Percentiles rank a stretch among this genome's conserved stretches.
Conservation (phyloP, 2,113 vertebrate genomes). For the Electrona antarctica region DNA sequence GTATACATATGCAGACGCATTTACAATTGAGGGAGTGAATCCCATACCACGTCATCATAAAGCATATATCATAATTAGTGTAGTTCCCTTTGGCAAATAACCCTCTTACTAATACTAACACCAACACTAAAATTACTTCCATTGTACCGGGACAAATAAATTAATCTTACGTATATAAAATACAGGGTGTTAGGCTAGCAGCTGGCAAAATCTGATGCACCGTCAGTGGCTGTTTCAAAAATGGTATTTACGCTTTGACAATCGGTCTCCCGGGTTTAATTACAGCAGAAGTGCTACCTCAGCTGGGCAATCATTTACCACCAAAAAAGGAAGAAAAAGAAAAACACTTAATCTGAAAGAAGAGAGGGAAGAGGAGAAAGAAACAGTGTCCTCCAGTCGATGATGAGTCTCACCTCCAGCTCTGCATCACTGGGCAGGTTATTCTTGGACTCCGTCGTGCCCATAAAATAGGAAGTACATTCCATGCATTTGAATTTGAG, state of each 20-base stretch:
- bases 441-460: constrained; percentile 39
- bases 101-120: not conserved
- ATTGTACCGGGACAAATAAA: too few species aligned
- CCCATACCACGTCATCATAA: constrained; percentile 5
- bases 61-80: constrained; percentile 6
- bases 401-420: constrained; percentile 36
- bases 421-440: constrained; percentile 39
- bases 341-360: constrained; percentile 21
- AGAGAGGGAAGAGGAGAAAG: not conserved
- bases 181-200: too few species aligned
- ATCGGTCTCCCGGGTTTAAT: constrained; percentile 32
- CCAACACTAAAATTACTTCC: not conserved
- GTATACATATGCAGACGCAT: not conserved
- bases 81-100: constrained; percentile 9
- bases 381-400: constrained; percentile 25
- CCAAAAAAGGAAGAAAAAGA: not conserved
- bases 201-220: too few species aligned
- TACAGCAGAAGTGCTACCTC: constrained; percentile 41
- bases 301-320: constrained; percentile 27
- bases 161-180: too few species aligned
- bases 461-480: constrained; percentile 43
- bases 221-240: constrained; percentile 14
- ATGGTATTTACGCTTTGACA: constrained; percentile 35
- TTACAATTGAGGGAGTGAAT: too few species aligned
- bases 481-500: constrained; percentile 36